Conservation (phyloP, 30 jellyfish, hydroid and myxozoan genomes). For the Sanderia malayensis region DNA sequence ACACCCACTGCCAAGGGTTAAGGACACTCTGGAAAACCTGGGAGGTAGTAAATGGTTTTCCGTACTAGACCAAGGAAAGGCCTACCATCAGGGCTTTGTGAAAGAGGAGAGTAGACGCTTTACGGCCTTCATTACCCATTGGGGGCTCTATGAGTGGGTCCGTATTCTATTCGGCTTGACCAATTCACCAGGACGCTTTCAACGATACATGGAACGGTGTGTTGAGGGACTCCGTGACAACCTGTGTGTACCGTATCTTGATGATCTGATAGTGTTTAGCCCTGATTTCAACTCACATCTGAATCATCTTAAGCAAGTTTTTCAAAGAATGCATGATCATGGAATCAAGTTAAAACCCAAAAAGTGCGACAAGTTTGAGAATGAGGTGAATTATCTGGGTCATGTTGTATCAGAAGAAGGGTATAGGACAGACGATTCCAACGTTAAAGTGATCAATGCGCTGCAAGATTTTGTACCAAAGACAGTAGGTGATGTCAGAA, state of each 20-base stretch:
- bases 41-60: slow-evolving; percentile 40
- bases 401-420: neutral
- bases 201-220: slow-evolving; percentile 13
- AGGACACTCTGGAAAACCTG: slow-evolving; percentile 24
- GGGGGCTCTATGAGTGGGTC: slow-evolving; percentile 21
- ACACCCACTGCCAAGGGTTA: slow-evolving; percentile 27
- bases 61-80: slow-evolving; percentile 21
- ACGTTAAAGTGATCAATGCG: neutral
- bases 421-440: neutral
- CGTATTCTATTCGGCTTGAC: slow-evolving; percentile 25
- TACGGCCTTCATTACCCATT: slow-evolving; percentile 16
- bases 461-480: neutral
- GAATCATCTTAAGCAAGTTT: neutral
- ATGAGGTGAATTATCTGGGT: slow-evolving; percentile 14
- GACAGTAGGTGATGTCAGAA: neutral
- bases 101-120: neutral
- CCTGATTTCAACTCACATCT: neutral
- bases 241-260: neutral
- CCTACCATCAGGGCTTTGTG: slow-evolving; percentile 22
- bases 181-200: no score
- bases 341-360: neutral
- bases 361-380: neutral
- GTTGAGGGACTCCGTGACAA: slow-evolving; percentile 1
- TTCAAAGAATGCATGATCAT: neutral
- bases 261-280: neutral